These are phyloP conservation scores for Megaceryle maxima DNA, from an alignment of 2,113 vertebrate species.

Conservation along the genomic window DNA sequence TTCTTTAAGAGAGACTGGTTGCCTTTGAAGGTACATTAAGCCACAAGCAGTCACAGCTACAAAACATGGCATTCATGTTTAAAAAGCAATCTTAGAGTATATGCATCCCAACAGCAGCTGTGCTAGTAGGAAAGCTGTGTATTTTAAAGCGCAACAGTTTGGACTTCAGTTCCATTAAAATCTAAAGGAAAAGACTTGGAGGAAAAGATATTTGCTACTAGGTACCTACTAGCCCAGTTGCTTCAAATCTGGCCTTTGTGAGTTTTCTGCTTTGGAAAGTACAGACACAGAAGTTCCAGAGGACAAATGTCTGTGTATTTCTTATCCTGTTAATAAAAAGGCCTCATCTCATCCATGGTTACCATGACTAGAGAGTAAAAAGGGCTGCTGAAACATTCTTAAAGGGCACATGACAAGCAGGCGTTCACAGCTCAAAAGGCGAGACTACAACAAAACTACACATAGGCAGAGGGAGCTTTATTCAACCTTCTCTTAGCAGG, in stretches of 20 bases:
- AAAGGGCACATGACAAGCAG: not conserved
- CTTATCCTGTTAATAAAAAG: not conserved
- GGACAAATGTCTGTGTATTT: not conserved
- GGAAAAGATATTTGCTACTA: not conserved
- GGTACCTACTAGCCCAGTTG: not conserved
- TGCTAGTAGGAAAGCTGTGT: not conserved
- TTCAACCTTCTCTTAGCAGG: not conserved
- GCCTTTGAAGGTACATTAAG: constrained; percentile 35
- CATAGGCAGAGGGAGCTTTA: not conserved
- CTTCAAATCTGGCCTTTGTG: not conserved
- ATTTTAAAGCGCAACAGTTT: not conserved
- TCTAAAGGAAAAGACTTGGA: not conserved
- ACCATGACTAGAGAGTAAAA: not conserved
- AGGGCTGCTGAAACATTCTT: not conserved
- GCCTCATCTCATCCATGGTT: rapidly evolving
- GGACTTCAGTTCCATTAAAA: not conserved
- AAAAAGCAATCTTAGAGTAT: not conserved
- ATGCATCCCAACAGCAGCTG: not conserved
- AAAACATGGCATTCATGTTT: not conserved
- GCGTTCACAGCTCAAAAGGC: not conserved
- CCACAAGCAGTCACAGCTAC: not conserved
- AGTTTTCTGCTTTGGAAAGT: not conserved
- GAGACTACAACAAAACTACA: not conserved
- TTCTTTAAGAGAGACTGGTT: not conserved
- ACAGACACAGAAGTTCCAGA: not conserved